Conservation (phyloP, 2,888 invertebrate species). For the Tetragnatha montana region DNA sequence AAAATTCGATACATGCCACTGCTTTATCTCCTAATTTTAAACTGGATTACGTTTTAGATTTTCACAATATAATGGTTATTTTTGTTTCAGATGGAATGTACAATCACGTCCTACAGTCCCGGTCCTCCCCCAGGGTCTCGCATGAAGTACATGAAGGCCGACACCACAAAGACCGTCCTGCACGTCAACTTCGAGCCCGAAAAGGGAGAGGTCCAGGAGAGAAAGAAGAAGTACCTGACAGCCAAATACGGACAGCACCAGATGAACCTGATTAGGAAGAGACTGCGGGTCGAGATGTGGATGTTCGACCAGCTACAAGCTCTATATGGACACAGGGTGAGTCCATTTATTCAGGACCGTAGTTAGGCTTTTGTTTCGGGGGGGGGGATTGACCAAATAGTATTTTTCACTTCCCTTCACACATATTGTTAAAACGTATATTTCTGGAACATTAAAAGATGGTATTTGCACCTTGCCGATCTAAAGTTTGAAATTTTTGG, state of each 20-base stretch:
- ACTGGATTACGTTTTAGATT: background rate
- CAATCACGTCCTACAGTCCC: conserved; percentile 56
- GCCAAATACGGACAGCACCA: conserved; percentile 98
- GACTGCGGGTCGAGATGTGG: conserved; percentile 98
- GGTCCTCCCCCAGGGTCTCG: conserved; percentile 44
- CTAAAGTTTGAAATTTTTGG: too few species aligned
- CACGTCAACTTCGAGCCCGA: conserved; percentile 90
- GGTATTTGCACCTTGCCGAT: too few species aligned
- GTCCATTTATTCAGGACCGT: background rate
- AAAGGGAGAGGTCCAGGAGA: conserved; percentile 91
- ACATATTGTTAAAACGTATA: too few species aligned
- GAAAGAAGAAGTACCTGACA: conserved; percentile 94
- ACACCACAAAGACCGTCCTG: conserved; percentile 56
- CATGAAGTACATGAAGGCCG: conserved; percentile 50
- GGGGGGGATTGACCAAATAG: too few species aligned
- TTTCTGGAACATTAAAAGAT: too few species aligned
- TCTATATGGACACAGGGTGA: conserved; percentile 77
- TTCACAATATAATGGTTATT: background rate
- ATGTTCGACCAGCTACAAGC: conserved; percentile 95
- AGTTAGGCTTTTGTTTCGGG: too few species aligned
- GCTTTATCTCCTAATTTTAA: too few species aligned
- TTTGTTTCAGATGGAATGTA: conserved; percentile 55
- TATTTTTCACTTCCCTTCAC: too few species aligned
- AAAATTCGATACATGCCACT: too few species aligned
- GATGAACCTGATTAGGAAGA: conserved; percentile 96